Conservation (phyloP, 2,113 vertebrate species). For the Upupa epops region DNA sequence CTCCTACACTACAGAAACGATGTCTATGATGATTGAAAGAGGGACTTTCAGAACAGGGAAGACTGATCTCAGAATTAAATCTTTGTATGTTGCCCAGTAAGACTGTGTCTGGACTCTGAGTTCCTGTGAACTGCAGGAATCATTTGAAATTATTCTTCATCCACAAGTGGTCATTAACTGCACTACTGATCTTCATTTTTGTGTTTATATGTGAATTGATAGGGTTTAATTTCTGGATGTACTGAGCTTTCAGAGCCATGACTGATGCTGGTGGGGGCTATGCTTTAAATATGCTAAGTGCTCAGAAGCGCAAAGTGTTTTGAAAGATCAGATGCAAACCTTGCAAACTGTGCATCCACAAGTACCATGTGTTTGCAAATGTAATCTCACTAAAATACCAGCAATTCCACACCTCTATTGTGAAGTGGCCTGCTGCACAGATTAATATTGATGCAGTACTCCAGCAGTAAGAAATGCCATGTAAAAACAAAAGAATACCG, state of each 20-base stretch:
- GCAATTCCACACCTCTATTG: not conserved
- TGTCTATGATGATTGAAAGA: not conserved
- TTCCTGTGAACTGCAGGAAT: not conserved
- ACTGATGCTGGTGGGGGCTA: not conserved
- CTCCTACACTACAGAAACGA: not conserved
- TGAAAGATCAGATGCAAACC: not conserved
- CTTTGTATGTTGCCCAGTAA: not conserved
- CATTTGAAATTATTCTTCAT: not conserved
- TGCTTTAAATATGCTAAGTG: not conserved
- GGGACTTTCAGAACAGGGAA: not conserved
- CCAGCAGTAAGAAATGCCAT: not conserved
- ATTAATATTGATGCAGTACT: not conserved
- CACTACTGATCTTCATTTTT: not conserved
- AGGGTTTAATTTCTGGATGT: not conserved
- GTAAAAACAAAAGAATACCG: not conserved
- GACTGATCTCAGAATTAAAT: not conserved
- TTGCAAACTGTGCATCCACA: not conserved
- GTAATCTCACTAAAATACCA: not conserved
- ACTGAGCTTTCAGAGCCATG: not conserved
- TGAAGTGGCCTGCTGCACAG: not conserved
- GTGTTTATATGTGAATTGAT: not conserved
- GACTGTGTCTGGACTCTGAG: not conserved
- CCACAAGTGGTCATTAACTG: not conserved
- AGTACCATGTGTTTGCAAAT: not conserved
- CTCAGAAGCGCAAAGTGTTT: not conserved